Conservation (phyloP, 2,888 invertebrate species). For the Cataglyphis livida region DNA sequence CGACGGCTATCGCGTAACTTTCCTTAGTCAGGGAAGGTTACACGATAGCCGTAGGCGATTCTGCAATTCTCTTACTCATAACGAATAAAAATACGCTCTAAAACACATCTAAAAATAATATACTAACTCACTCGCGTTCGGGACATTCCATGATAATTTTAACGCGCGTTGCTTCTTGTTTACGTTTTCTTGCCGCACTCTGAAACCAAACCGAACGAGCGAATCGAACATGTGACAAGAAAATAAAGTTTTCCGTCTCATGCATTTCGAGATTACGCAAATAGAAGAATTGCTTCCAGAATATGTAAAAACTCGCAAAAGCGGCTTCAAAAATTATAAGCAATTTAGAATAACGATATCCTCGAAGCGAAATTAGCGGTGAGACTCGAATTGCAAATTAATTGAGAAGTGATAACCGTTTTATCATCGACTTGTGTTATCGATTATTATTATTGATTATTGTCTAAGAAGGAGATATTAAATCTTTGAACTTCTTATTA, state of each 20-base stretch:
- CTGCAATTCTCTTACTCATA: slow-evolving; percentile 12
- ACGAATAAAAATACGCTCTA: slow-evolving; percentile 35
- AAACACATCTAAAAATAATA: slow-evolving; percentile 12
- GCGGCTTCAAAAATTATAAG: slow-evolving; percentile 21
- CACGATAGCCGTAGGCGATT: slow-evolving; percentile 72
- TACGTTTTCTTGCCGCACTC: slow-evolving; percentile 25
- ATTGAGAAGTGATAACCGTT: slow-evolving; percentile 1
- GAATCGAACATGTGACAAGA: slow-evolving; percentile 5
- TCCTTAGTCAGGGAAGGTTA: slow-evolving; percentile 59
- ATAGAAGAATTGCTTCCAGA: background rate
- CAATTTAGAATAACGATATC: slow-evolving; percentile 36
- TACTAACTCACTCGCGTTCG: slow-evolving; percentile 26
- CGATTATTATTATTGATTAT: slow-evolving; percentile 42
- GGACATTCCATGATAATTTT: slow-evolving; percentile 35
- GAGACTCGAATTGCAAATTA: slow-evolving; percentile 21
- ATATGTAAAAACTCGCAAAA: background rate
- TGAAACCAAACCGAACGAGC: background rate
- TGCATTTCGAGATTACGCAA: background rate
- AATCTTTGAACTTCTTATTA: slow-evolving; percentile 16
- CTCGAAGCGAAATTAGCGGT: slow-evolving; percentile 6
- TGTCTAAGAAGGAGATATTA: background rate
- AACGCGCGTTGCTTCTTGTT: slow-evolving; percentile 36
- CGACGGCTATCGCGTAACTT: slow-evolving; percentile 72
- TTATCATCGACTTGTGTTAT: slow-evolving; percentile 30
- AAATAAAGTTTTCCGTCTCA: background rate